phyloP scores from a whole-genome alignment of 2,113 vertebrate species.

The Prolemur simus region DNA sequence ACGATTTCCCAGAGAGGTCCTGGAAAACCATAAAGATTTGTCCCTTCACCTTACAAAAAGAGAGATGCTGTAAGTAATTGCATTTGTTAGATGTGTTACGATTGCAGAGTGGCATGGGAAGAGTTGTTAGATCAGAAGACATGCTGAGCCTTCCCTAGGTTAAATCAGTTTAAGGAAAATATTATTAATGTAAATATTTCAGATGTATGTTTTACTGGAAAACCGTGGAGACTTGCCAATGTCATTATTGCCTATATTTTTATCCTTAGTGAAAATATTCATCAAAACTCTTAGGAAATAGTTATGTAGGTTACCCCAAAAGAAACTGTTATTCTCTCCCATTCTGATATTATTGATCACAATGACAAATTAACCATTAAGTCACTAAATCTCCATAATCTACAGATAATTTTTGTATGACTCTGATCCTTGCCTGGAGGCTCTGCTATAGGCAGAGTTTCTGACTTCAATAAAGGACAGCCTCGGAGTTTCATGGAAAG shows the following conservation, averaged over 20 bases:
- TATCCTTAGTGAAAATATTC: not conserved
- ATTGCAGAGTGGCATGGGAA: not conserved
- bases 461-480: not conserved
- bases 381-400: not conserved
- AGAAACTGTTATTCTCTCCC: not conserved
- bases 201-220: slow-evolving; percentile 5
- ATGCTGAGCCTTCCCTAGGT: not conserved
- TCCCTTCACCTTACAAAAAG: not conserved
- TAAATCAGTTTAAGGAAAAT: not conserved
- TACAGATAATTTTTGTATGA: not conserved
- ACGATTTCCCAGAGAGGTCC: not conserved
- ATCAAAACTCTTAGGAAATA: slow-evolving; percentile 27
- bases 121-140: not conserved
- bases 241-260: not conserved
- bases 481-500: not conserved
- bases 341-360: not conserved
- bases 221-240: not conserved
- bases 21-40: not conserved
- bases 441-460: not conserved
- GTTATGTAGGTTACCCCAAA: not conserved
- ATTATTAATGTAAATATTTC: not conserved
- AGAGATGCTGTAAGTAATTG: not conserved
- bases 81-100: not conserved
- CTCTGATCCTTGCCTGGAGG: not conserved
- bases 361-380: not conserved